Percentiles rank a stretch among this genome's conserved stretches.
Conservation (phyloP, 2,888 invertebrate species). For the Tipula lateralis region DNA sequence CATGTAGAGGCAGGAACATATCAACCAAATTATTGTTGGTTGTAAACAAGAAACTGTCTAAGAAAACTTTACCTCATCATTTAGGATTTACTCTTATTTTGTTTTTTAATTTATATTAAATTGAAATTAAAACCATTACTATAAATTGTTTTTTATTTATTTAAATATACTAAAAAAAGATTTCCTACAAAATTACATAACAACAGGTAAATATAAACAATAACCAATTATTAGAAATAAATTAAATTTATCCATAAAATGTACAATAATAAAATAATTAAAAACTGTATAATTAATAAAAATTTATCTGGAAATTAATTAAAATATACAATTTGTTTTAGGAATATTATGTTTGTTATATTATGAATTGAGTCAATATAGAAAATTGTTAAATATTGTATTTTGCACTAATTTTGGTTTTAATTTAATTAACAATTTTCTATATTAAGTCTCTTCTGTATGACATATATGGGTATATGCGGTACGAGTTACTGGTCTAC, state of each 20-base stretch:
- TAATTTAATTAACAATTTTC: constrained; percentile 25
- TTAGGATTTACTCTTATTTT: no score
- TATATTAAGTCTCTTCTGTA: not conserved
- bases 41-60: no score
- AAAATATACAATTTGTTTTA: not conserved
- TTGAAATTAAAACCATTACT: not conserved
- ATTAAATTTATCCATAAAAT: not conserved
- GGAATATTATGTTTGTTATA: not conserved
- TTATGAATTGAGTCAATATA: constrained; percentile 13
- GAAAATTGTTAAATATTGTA: not conserved
- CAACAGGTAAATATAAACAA: not conserved
- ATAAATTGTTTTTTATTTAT: not conserved
- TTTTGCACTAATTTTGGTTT: not conserved
- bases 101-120: no score
- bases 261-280: not conserved
- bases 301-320: not conserved
- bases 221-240: constrained; percentile 6
- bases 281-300: not conserved
- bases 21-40: no score
- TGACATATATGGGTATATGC: not conserved
- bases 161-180: not conserved
- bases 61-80: no score
- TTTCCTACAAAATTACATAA: not conserved
- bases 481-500: not conserved
- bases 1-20: no score